Percentiles rank a stretch among this genome's conserved stretches.
Evolutionary conservation across 2,797 vertebrate species (phyloP).

Genomic region (Phaenicophaeus curvirostris): DNA sequence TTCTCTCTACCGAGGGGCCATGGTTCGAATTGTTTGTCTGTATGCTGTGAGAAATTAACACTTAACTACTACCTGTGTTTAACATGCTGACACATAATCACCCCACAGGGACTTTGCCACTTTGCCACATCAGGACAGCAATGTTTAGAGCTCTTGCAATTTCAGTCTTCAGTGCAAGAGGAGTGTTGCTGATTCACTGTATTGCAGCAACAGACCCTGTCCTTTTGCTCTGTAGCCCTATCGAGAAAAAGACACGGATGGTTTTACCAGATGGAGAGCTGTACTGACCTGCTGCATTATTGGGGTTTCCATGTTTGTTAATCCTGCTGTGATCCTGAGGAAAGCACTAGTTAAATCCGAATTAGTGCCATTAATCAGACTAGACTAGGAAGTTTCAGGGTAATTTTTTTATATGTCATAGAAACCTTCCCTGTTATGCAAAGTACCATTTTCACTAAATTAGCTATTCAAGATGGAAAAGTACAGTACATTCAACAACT

Average conservation of each 20-base stretch:
- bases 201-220: not conserved
- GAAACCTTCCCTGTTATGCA: not conserved
- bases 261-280: not conserved
- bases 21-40: not conserved
- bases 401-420: not conserved
- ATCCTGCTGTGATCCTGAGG: not conserved
- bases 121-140: not conserved
- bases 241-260: not conserved
- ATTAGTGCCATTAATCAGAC: not conserved
- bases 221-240: not conserved
- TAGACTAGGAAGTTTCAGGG: not conserved
- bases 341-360: not conserved
- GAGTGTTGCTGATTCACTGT: not conserved
- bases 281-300: not conserved
- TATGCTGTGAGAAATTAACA: not conserved
- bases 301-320: not conserved
- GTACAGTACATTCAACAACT: not conserved
- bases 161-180: not conserved
- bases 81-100: not conserved
- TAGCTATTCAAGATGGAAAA: not conserved
- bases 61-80: not conserved
- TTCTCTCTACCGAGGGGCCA: not conserved
- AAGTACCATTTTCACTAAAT: not conserved
- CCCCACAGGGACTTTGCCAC: not conserved
- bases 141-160: not conserved